Evolutionary conservation across 2,113 vertebrate species (phyloP), one percentile per base, ranked within the genome.

Genomic region (Melospiza melodia): DNA sequence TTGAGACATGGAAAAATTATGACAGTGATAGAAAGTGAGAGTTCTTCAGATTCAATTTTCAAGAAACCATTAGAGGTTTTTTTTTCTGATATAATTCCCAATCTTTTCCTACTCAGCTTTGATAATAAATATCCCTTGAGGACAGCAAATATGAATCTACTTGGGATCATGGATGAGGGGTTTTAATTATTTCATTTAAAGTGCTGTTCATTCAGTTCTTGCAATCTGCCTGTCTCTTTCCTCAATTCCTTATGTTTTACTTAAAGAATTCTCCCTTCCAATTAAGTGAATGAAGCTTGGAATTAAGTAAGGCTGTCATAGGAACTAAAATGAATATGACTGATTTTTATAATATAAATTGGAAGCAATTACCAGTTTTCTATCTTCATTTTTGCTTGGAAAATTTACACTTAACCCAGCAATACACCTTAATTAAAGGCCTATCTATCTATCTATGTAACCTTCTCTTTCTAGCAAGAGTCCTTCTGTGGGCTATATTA

Each of bases 341-440:
- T 93, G 94, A 94, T 95, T 91, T 96, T 95, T 94, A 55, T 89
- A 93, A 94, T 94, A 95, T 93, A 91, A 97, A 95, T 96, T 94
- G 89, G 76, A 96, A 95, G 97, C 96, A 95, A 95, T 96, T 97
- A 95, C 79, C 79, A 94, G 63, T 94, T 97, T 95, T 97, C 82
- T 46, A 68, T 86, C 91, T 91, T 91, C 59, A 35, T 84, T 72
- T 89, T 91, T 96, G 75, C 85, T 95, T 91, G 68, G 84, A 96
- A 96, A 97, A 95, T 90, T 94, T 95, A 95, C 93, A 95, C 85
- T 97, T 97, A 97, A 88, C 72, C 61, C 79, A 91, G 89, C 87
- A 90, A 92, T 95, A 96, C 76, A 90, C 95, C 93, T 97, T 96
- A 95, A 97, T 97, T 93, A 97, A 95, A 95, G 89, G 66, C 59